Percentiles rank a stretch among this genome's conserved stretches.
These are phyloP conservation scores for Diorhabda carinulata DNA, from an alignment of 1,140 invertebrate species.

Conservation along the genomic window DNA sequence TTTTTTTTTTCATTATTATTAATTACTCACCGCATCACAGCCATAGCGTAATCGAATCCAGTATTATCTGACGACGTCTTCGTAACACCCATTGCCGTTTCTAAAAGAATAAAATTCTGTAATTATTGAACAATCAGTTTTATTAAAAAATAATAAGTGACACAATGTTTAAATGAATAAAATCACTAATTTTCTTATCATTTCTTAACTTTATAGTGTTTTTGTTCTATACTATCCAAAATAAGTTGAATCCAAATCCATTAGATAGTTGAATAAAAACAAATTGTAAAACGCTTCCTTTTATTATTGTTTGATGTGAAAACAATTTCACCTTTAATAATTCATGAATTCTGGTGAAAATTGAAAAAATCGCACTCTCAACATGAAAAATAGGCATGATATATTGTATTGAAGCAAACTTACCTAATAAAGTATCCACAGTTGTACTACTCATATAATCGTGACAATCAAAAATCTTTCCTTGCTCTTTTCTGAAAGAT, in stretches of 20 bases:
- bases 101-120: conserved; percentile 44
- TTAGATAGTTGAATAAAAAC: no score
- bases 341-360: no score
- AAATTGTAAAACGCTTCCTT: no score
- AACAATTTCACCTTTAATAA: no score
- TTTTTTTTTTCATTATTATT: not conserved
- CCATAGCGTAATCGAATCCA: conserved; percentile 75
- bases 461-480: conserved; percentile 74
- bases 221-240: no score
- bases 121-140: not conserved
- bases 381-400: no score
- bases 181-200: not conserved
- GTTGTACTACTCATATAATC: conserved; percentile 79
- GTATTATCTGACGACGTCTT: conserved; percentile 67
- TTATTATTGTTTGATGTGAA: no score
- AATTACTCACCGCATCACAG: conserved; percentile 64
- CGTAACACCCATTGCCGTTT: conserved; percentile 79
- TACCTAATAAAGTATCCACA: conserved; percentile 57
- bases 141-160: no score
- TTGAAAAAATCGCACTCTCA: no score
- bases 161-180: no score
- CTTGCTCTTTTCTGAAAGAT: conserved; percentile 60
- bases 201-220: not conserved
- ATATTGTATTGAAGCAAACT: not conserved
- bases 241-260: no score